phyloP scores from a whole-genome alignment of 2,113 vertebrate species.

The Cyrtonyx montezumae region DNA sequence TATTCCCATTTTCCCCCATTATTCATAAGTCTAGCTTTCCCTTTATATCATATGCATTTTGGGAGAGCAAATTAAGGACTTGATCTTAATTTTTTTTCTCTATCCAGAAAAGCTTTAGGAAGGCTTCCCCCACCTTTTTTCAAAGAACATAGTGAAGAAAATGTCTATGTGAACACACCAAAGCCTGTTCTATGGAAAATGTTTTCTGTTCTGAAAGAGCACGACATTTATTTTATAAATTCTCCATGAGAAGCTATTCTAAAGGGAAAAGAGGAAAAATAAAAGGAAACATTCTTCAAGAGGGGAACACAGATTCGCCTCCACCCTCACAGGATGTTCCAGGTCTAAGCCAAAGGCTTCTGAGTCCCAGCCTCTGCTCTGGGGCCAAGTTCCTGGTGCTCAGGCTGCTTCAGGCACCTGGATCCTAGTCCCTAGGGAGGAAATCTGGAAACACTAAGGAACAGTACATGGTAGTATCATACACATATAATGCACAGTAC shows the following conservation, averaged over 20 bases:
- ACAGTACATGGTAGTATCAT: neutral
- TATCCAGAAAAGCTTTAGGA: neutral
- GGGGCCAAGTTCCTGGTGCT: neutral
- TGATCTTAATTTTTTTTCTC: neutral
- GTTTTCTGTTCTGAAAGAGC: neutral
- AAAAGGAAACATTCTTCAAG: neutral
- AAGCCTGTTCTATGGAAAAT: neutral
- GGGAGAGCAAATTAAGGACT: neutral
- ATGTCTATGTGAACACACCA: neutral
- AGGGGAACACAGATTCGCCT: neutral
- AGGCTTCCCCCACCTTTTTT: neutral
- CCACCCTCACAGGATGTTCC: neutral
- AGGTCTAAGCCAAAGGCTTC: neutral
- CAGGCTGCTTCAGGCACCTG: neutral
- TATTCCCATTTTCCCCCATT: neutral
- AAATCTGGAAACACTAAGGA: neutral
- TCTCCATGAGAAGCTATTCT: neutral
- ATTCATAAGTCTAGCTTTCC: neutral
- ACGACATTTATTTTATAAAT: neutral
- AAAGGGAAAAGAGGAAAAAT: neutral
- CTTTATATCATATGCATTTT: neutral
- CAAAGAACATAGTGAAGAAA: neutral
- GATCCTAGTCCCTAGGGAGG: accelerated
- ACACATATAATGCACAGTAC: no score
- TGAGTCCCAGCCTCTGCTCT: neutral